Evolutionary conservation across 2,888 invertebrate species (phyloP).

Genomic region (Orthosia cruda): DNA sequence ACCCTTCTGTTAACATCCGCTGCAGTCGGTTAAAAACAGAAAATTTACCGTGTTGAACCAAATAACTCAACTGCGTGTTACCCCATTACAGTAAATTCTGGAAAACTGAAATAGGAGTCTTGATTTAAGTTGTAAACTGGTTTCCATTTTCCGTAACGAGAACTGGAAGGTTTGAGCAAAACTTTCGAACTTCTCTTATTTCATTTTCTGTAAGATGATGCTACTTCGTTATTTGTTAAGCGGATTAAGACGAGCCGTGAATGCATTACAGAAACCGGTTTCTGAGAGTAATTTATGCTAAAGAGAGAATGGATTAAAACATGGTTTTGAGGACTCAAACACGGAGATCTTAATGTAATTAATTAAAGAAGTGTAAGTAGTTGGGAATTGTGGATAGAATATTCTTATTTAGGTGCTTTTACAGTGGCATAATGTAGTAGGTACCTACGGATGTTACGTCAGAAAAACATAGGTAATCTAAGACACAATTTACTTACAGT

Average conservation of each 20-base stretch:
- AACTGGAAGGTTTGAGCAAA: conserved; percentile 48
- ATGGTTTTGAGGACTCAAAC: conserved; percentile 21
- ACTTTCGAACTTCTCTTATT: conserved; percentile 61
- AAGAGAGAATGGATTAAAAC: conserved; percentile 30
- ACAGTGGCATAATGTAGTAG: not conserved
- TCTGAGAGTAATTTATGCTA: conserved; percentile 32
- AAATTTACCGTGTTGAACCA: no score
- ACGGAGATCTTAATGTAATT: conserved; percentile 21
- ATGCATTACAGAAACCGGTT: conserved; percentile 44
- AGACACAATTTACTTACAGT: no score
- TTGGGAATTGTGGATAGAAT: not conserved
- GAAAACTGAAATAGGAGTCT: conserved; percentile 40
- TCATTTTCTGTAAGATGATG: conserved; percentile 54
- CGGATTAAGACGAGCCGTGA: conserved; percentile 48
- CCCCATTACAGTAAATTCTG: not conserved
- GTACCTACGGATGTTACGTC: no score
- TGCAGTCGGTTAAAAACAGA: no score
- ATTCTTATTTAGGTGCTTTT: no score
- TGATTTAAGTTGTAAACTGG: conserved; percentile 39
- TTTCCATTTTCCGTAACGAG: conserved; percentile 50
- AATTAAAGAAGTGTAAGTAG: not conserved
- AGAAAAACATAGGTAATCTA: no score
- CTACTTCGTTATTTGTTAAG: conserved; percentile 55
- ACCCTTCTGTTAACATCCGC: no score
- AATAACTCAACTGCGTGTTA: not conserved